Conservation (phyloP, 2,888 invertebrate genomes). For the Diachrysia chrysitis region DNA sequence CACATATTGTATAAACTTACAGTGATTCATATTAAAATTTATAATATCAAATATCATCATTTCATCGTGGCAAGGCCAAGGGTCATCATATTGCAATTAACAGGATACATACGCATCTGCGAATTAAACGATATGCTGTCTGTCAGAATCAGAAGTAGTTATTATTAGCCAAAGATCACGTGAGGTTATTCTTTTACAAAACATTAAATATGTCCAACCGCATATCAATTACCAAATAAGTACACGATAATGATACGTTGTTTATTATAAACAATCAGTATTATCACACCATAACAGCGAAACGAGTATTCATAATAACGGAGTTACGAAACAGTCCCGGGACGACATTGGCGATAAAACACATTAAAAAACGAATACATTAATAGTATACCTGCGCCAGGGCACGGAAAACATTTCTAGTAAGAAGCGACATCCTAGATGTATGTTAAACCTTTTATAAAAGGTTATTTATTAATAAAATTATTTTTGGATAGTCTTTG, state of each 20-base stretch:
- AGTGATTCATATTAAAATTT: no score
- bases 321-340: constrained; percentile 81
- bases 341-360: constrained; percentile 22
- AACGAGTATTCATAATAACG: constrained; percentile 41
- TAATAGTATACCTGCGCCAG: constrained; percentile 77
- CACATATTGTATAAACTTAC: no score
- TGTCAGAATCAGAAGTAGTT: constrained; percentile 31
- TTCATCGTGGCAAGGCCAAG: background rate
- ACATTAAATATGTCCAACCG: constrained; percentile 17
- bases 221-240: constrained; percentile 12
- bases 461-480: constrained; percentile 70
- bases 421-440: constrained; percentile 79
- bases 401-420: constrained; percentile 80
- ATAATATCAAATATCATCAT: background rate
- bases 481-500: constrained; percentile 77
- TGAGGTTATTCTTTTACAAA: constrained; percentile 36
- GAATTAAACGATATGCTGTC: background rate
- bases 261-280: constrained; percentile 18
- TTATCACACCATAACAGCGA: constrained; percentile 22
- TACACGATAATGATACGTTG: constrained; percentile 18
- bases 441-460: constrained; percentile 59
- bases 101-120: constrained; percentile 22
- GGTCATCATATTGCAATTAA: constrained; percentile 14
- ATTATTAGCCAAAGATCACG: constrained; percentile 55
- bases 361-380: constrained; percentile 8